These are phyloP conservation scores for Microtus oregoni DNA, from an alignment of 2,113 vertebrate species.

Conservation along the genomic window DNA sequence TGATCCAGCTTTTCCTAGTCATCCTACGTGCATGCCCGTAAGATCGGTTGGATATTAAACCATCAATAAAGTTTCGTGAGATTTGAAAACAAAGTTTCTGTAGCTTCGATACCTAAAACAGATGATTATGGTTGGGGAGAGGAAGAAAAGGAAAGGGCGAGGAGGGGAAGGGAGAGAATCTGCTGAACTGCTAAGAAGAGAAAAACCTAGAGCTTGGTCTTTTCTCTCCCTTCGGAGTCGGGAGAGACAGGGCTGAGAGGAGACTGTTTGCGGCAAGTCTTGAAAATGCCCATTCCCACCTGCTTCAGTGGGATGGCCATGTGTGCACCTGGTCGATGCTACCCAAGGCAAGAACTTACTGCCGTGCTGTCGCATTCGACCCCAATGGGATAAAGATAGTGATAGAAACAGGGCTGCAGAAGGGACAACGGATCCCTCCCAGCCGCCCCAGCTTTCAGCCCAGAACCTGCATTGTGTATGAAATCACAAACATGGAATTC, in stretches of 20 bases:
- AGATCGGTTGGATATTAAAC: slow-evolving; percentile 96
- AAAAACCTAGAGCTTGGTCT: slow-evolving; percentile 14
- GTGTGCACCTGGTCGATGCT: slow-evolving; percentile 58
- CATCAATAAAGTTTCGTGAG: slow-evolving; percentile 99
- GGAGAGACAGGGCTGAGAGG: slow-evolving; percentile 35
- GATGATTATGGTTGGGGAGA: slow-evolving; percentile 77
- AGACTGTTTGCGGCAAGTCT: slow-evolving; percentile 56
- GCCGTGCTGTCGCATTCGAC: not conserved
- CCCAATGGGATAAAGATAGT: not conserved
- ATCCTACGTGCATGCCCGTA: slow-evolving; percentile 98
- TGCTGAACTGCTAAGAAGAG: slow-evolving; percentile 21
- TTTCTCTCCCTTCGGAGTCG: slow-evolving; percentile 62
- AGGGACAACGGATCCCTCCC: slow-evolving; percentile 70
- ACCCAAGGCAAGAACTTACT: slow-evolving; percentile 31
- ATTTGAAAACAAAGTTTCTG: slow-evolving; percentile 90
- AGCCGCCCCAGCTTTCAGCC: slow-evolving; percentile 72
- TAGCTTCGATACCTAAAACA: slow-evolving; percentile 87
- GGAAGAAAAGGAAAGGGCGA: slow-evolving; percentile 65
- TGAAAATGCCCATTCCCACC: slow-evolving; percentile 67
- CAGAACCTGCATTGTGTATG: slow-evolving; percentile 81
- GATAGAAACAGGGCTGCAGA: not conserved
- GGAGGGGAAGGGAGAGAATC: slow-evolving; percentile 67
- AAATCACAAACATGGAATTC: slow-evolving; percentile 85
- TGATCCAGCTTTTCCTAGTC: slow-evolving; percentile 96
- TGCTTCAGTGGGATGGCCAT: slow-evolving; percentile 52